Evolutionary conservation across 2,888 invertebrate species (phyloP), one percentile per base, ranked within the genome.

Genomic region (Leucophenga montana): DNA sequence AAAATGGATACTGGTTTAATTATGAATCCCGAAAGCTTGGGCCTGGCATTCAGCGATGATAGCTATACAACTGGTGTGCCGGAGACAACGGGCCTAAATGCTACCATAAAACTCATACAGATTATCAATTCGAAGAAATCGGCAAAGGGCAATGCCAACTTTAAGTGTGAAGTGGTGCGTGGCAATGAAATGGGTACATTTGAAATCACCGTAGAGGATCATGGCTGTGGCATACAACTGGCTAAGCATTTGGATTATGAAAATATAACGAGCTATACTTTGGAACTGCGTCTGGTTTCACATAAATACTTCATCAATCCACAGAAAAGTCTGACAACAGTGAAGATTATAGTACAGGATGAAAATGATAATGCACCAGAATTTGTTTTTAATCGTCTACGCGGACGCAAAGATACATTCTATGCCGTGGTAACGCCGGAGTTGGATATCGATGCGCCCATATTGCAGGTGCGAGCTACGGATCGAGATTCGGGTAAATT

Each of bases 341-440:
- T 97, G 0, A 94, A 94, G 74, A 92, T 98, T 0, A 94, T 95
- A 75, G 94, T 98, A 0, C 89, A 89, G 71, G 97, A 98, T 86
- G 93, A 95, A 0, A 98, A 98, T 86, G 97, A 98, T 86, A 97
- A 97, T 86, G 91, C 91, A 0, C 97, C 98, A 0, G 91, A 92
- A 78, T 98, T 97, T 85, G 88, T 94, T 0, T 95, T 94, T 80
- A 93, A 94, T 0, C 91, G 92, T 14, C 88, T 90, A 67, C 89
- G 90, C 2, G 90, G 90, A 0, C 92, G 92, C 13, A 92, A 91
- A 66, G 92, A 92, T 68, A 94, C 94, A 66, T 97, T 95, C 87
- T 95, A 94, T 82, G 94, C 94, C 0, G 94, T 96, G 0, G 92
- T 97, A 1, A 91, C 94, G 0, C 91, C 92, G 64, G 92, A 93